These are phyloP conservation scores for Neolamprologus multifasciatus DNA, from an alignment of 2,797 vertebrate genomes.

Conservation along the genomic window DNA sequence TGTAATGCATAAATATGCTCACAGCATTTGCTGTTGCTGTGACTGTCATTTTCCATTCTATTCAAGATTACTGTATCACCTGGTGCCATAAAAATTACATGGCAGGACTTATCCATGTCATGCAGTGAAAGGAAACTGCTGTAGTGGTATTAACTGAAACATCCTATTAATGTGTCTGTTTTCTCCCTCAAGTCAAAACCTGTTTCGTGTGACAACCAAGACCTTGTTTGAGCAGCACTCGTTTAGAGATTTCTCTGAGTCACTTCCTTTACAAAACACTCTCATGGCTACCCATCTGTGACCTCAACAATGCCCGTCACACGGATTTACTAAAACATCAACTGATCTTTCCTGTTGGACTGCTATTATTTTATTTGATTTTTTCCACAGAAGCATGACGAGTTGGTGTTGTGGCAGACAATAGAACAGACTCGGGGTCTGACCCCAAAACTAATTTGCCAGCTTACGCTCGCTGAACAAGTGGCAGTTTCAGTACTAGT, in stretches of 20 bases:
- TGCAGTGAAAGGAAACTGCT: background rate
- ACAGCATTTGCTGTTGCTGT: background rate
- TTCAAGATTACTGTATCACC: background rate
- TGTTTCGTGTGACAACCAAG: constrained; percentile 6
- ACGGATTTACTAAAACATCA: constrained; percentile 62
- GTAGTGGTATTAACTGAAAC: background rate
- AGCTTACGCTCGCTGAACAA: constrained; percentile 59
- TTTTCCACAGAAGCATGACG: constrained; percentile 64
- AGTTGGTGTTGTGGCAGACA: constrained; percentile 62
- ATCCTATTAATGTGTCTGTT: background rate
- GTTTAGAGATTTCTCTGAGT: constrained; percentile 22
- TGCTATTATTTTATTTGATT: constrained; percentile 77
- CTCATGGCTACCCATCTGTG: constrained; percentile 61
- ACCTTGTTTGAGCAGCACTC: constrained; percentile 16
- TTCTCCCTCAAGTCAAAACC: background rate
- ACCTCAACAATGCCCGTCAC: constrained; percentile 66
- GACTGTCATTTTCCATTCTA: background rate
- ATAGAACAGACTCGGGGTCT: constrained; percentile 51
- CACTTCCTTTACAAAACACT: constrained; percentile 67
- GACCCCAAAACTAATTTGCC: constrained; percentile 74
- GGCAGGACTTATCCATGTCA: background rate
- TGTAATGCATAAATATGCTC: background rate
- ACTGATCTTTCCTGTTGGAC: constrained; percentile 62
- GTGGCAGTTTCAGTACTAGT: constrained; percentile 44
- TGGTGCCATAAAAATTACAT: background rate